Evolutionary conservation across 2,888 invertebrate species (phyloP), one percentile per base, ranked within the genome.

Genomic region (Hylaea fasciaria): DNA sequence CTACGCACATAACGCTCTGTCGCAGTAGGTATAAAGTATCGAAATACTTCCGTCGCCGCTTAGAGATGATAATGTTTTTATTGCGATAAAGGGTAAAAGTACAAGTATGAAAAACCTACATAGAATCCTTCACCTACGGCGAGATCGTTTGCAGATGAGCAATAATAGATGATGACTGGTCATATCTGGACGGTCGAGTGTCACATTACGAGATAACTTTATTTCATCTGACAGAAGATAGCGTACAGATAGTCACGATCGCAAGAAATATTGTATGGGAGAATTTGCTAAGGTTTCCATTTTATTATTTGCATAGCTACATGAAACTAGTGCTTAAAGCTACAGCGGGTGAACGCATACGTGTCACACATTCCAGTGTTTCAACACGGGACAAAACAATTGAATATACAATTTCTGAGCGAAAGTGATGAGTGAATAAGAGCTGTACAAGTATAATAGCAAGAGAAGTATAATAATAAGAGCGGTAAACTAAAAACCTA

Each of bases 151-250:
- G 74, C 76, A 74, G 77, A 78, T 73, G 73, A 76, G 73, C 74
- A 75, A 78, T 82, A 82, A 81, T 77, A 77, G 77, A 77, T 69
- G 78, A 83, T 85, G 86, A 86, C 83, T 85, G 60, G 74, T 64
- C 72, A 65, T 68, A 72, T 69, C 68, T 67, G 65, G 71, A 71
- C 68, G 68, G 68, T 75, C 72, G 74, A 78, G 74, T 76, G 74
- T 77, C 78, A 78, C 71, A 78, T 80, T 80, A 77, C 65, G 62
- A 69, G 77, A 77, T 80, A 80, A 75, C 77, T 81, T 78, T 76
- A 83, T 81, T 55, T 54, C 48, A 46, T 48, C 53, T 51, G 62
- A 57, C 59, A 64, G 46, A 29, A 59, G 62, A 62, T 57, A 57
- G 35, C 46, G 62, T 60, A 45, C 22, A 75, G 78, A 78, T 76